These are phyloP conservation scores for Bacillus rossius DNA, from an alignment of 1,140 invertebrate genomes.

Conservation along the genomic window DNA sequence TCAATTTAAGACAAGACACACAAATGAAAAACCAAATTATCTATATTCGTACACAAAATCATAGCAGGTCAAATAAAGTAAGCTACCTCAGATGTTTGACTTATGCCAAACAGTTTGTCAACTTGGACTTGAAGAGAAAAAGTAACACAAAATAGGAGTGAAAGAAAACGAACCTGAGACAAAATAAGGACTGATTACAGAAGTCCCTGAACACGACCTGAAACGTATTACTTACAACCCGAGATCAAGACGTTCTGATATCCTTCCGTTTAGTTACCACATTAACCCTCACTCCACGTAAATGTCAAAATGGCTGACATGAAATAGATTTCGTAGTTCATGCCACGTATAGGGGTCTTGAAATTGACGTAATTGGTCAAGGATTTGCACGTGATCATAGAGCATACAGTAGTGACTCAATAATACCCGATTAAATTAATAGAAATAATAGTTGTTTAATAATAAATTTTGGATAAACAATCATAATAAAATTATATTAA, in stretches of 20 bases:
- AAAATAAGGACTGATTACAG: conserved; percentile 21
- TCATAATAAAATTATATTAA: no score
- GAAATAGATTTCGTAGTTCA: conserved; percentile 61
- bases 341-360: conserved; percentile 62
- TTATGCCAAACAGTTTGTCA: conserved; percentile 32
- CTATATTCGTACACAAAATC: no score
- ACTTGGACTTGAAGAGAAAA: conserved; percentile 36
- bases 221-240: conserved; percentile 8
- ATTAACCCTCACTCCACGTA: conserved; percentile 62
- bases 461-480: no score
- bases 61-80: not conserved
- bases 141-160: not conserved
- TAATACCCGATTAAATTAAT: no score
- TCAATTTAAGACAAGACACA: not conserved
- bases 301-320: conserved; percentile 75
- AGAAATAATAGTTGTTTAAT: no score
- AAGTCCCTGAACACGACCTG: conserved; percentile 24
- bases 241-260: conserved; percentile 23
- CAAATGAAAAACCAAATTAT: not conserved
- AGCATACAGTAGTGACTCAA: no score
- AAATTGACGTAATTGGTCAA: conserved; percentile 36
- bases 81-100: not conserved
- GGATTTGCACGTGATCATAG: conserved; percentile 9
- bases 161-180: no score
- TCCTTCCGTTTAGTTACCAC: conserved; percentile 57